A percentile compares a stretch with the other conserved stretches of the same genome.
Evolutionary conservation across 2,888 invertebrate genomes (phyloP).

Genomic region (Metacarcinus magister): DNA sequence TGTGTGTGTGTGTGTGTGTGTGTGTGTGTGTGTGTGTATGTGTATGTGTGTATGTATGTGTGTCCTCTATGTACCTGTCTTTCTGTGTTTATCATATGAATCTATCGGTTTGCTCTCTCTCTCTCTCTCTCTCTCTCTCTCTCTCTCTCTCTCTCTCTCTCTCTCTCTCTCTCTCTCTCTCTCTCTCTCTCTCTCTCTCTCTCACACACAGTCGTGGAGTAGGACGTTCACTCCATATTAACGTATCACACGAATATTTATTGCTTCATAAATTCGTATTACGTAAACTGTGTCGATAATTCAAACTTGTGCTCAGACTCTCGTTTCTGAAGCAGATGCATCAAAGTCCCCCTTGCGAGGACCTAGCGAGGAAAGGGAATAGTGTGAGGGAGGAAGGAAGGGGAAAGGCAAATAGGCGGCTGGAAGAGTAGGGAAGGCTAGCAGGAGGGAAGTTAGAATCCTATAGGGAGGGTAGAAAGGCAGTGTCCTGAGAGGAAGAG

Average conservation of each 20-base stretch:
- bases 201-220: neutral
- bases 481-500: neutral
- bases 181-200: neutral
- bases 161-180: neutral
- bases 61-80: too few relatives aligned
- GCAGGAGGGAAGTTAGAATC: neutral
- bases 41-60: neutral
- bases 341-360: neutral
- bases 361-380: neutral
- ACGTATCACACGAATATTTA: neutral
- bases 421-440: neutral
- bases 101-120: neutral
- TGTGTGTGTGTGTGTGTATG: neutral
- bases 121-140: neutral
- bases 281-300: neutral
- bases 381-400: neutral
- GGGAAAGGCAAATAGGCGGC: neutral
- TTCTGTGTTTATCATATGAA: neutral
- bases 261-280: neutral
- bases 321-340: neutral
- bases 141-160: slow-evolving; percentile 2
- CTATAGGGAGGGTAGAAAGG: neutral
- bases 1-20: slow-evolving; percentile 19
- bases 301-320: neutral
- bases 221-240: neutral